A percentile compares a stretch with the other conserved stretches of the same genome.
phyloP scores from a whole-genome alignment of 2,797 vertebrate genomes.

The Sciaenops ocellatus region DNA sequence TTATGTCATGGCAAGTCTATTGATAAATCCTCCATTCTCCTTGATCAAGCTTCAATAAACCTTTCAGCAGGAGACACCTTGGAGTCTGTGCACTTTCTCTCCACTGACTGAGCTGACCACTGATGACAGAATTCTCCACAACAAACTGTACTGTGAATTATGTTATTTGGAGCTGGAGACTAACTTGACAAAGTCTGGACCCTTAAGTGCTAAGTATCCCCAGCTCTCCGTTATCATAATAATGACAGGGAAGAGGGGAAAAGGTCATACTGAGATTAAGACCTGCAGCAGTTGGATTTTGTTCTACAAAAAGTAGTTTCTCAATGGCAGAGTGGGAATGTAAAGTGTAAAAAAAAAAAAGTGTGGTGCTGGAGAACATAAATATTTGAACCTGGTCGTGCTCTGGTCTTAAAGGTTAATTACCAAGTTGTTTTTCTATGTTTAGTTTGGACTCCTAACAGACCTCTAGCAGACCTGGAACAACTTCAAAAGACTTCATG shows the following conservation, averaged over 20 bases:
- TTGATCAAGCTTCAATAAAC: too few relatives aligned
- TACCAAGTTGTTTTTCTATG: neutral
- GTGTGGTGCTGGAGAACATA: neutral
- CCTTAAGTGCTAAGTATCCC: neutral
- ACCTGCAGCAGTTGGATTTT: neutral
- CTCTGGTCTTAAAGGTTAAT: conserved; percentile 6
- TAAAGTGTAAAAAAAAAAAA: neutral
- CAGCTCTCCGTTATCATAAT: neutral
- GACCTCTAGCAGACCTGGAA: neutral
- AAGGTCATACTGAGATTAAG: neutral
- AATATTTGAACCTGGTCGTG: conserved; percentile 11
- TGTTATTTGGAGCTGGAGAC: neutral
- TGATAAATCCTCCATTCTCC: too few relatives aligned
- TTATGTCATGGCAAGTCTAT: too few relatives aligned
- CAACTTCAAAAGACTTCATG: neutral
- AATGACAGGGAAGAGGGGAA: neutral
- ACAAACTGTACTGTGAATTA: neutral
- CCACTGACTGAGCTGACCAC: too few relatives aligned
- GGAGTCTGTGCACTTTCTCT: too few relatives aligned
- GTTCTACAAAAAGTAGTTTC: neutral
- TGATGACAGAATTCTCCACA: too few relatives aligned
- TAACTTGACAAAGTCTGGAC: conserved; percentile 9
- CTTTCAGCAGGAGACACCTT: too few relatives aligned
- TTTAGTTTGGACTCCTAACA: conserved; percentile 5
- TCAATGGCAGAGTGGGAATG: neutral